These are phyloP conservation scores for Eubucco bourcierii DNA, from an alignment of 2,113 vertebrate species.

Conservation along the genomic window DNA sequence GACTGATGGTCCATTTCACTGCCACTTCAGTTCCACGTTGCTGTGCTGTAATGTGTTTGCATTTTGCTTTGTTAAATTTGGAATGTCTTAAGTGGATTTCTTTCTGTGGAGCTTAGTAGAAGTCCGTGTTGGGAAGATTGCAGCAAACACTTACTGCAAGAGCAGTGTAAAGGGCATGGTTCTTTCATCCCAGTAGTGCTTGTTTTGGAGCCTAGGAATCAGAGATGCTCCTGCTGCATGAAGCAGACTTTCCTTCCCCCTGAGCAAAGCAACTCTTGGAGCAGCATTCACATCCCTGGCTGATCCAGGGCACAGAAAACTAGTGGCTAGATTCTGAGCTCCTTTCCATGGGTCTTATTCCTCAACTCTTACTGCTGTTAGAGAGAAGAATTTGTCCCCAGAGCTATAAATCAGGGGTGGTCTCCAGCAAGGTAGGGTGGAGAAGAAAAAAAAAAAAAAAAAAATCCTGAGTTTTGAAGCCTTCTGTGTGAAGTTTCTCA, in stretches of 20 bases:
- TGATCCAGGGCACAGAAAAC: not conserved
- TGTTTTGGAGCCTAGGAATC: constrained; percentile 13
- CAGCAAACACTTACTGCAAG: not conserved
- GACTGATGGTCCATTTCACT: constrained; percentile 13
- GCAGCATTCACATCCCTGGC: not conserved
- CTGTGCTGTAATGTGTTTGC: not conserved
- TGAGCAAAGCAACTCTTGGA: not conserved
- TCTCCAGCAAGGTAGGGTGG: constrained; percentile 1
- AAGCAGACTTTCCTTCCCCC: not conserved
- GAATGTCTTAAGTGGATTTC: not conserved
- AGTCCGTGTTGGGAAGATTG: not conserved
- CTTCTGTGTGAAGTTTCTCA: constrained; percentile 3
- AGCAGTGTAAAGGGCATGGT: not conserved
- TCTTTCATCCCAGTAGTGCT: constrained; percentile 14
- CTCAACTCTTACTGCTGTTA: not conserved
- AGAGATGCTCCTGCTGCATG: constrained; percentile 7
- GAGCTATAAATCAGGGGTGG: not conserved
- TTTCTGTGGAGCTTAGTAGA: not conserved
- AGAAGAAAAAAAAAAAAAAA: not conserved
- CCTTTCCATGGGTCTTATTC: not conserved
- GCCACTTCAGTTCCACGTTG: not conserved
- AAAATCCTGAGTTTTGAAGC: not conserved
- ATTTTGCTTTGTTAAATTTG: constrained; percentile 11
- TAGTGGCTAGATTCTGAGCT: not conserved
- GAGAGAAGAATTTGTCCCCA: not conserved